Conservation (phyloP, 2,888 invertebrate genomes). For the Synergus gifuensis region DNA sequence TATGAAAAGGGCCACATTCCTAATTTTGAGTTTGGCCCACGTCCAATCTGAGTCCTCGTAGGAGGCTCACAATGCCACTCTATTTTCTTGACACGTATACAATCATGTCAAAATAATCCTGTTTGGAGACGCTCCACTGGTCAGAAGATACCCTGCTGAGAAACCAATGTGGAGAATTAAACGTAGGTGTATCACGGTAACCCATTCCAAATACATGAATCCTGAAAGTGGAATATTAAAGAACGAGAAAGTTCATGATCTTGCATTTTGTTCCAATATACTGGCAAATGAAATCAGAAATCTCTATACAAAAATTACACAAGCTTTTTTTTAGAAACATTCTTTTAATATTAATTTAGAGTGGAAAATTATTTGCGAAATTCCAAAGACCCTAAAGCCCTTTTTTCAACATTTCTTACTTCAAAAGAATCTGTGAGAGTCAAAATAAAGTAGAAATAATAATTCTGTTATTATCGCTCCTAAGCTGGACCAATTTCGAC, state of each 20-base stretch:
- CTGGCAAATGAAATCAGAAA: too few relatives aligned
- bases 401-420: too few relatives aligned
- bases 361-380: too few relatives aligned
- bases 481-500: background rate
- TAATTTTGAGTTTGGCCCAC: constrained; percentile 68
- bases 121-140: constrained; percentile 73
- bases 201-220: constrained; percentile 14
- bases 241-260: background rate
- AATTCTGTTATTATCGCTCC: background rate
- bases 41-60: constrained; percentile 56
- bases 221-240: background rate
- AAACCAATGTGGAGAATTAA: constrained; percentile 56
- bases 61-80: constrained; percentile 70
- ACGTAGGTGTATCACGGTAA: constrained; percentile 21
- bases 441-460: background rate
- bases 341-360: too few relatives aligned
- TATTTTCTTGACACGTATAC: constrained; percentile 76
- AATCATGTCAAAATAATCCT: constrained; percentile 75
- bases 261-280: too few relatives aligned
- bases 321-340: too few relatives aligned
- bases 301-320: too few relatives aligned
- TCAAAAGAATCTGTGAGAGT: too few relatives aligned
- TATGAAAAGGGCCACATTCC: constrained; percentile 66
- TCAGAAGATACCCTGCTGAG: constrained; percentile 70
- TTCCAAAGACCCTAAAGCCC: too few relatives aligned